Evolutionary conservation across 2,113 vertebrate genomes (phyloP).

Genomic region (Morone saxatilis): DNA sequence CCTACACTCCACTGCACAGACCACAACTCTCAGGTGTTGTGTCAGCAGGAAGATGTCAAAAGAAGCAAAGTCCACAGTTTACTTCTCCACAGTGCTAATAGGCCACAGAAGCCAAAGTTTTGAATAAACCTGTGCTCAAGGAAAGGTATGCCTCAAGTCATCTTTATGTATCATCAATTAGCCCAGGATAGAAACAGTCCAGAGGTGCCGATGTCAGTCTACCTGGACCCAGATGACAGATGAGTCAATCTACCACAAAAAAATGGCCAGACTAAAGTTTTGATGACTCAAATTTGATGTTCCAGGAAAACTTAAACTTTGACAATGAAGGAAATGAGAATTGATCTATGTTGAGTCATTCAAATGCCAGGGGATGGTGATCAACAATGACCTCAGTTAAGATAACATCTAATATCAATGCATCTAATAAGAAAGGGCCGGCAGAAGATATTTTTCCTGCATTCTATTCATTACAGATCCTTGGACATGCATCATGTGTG

Average conservation of each 20-base stretch:
- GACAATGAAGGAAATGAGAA: slow-evolving; percentile 23
- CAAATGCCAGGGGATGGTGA: not conserved
- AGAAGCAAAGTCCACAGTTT: not conserved
- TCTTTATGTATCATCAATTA: slow-evolving; percentile 44
- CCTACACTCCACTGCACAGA: not conserved
- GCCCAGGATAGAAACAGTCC: not conserved
- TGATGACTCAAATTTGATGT: slow-evolving; percentile 37
- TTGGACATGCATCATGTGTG: not conserved
- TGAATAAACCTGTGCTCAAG: slow-evolving; percentile 16
- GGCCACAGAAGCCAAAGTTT: slow-evolving; percentile 18
- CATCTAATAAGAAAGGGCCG: not conserved
- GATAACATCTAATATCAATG: slow-evolving; percentile 5
- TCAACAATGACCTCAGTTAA: not conserved
- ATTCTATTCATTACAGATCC: not conserved
- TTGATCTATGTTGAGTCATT: slow-evolving; percentile 27
- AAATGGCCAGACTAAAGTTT: not conserved
- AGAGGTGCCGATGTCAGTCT: slow-evolving; percentile 10
- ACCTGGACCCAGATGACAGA: slow-evolving; percentile 22
- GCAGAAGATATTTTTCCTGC: not conserved
- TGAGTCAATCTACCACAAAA: slow-evolving; percentile 30
- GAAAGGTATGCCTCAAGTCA: slow-evolving; percentile 18
- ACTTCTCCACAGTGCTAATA: slow-evolving; percentile 4
- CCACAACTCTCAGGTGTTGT: not conserved
- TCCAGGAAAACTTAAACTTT: not conserved
- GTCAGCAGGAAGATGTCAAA: slow-evolving; percentile 4